Evolutionary conservation across 2,888 invertebrate species (phyloP).

Genomic region (Drosophila hamatofila): DNA sequence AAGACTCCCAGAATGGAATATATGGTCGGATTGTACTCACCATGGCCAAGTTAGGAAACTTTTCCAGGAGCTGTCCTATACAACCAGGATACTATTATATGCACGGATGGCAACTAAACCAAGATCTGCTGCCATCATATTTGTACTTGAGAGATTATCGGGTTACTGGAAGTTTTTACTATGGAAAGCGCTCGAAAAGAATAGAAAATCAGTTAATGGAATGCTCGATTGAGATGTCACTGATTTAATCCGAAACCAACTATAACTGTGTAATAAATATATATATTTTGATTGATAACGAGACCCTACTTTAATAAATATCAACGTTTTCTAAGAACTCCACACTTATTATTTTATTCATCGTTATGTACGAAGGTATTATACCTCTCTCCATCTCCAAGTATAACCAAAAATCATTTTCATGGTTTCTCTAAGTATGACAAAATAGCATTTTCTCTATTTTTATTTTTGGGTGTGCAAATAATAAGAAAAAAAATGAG

Average conservation of each 20-base stretch:
- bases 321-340: no score
- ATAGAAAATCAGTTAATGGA: conserved; percentile 5
- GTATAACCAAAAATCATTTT: no score
- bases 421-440: no score
- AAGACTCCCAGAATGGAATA: not conserved
- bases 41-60: not conserved
- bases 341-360: no score
- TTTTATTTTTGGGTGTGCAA: no score
- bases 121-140: not conserved
- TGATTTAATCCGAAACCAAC: not conserved
- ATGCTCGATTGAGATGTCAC: conserved; percentile 33
- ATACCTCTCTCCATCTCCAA: no score
- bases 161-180: not conserved
- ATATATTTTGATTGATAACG: no score
- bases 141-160: not conserved
- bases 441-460: no score
- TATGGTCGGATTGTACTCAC: not conserved
- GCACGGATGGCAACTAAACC: not conserved
- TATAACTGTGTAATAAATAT: no score
- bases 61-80: not conserved
- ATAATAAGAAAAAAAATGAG: no score
- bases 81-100: not conserved
- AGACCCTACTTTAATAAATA: no score
- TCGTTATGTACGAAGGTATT: no score
- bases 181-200: not conserved